Conservation (phyloP, 2,797 vertebrate genomes). For the Pseudopleuronectes americanus region DNA sequence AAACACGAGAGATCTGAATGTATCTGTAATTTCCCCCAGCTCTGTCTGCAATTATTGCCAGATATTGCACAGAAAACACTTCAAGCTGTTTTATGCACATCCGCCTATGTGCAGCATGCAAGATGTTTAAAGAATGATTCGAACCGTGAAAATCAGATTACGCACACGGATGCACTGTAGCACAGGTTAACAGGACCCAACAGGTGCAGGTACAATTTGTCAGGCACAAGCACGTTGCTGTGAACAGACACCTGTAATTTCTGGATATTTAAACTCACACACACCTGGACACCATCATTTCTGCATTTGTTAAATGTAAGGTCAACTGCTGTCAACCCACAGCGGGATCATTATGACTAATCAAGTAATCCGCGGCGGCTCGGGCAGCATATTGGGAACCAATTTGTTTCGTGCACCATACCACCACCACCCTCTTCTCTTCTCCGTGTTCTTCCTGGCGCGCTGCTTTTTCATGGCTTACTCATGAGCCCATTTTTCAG, state of each 20-base stretch:
- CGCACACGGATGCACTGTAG: not conserved
- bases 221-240: not conserved
- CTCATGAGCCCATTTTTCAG: conserved; percentile 53
- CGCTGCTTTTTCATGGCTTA: conserved; percentile 27
- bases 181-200: not conserved
- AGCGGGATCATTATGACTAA: conserved; percentile 2
- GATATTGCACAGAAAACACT: not conserved
- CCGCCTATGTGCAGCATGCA: not conserved
- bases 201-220: not conserved
- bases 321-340: not conserved
- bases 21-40: not conserved
- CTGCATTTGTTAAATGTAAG: not conserved
- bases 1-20: not conserved
- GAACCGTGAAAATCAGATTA: conserved; percentile 7
- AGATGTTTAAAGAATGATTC: not conserved
- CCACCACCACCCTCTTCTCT: not conserved
- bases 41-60: conserved; percentile 2
- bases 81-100: not conserved
- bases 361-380: conserved; percentile 1
- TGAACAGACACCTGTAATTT: conserved; percentile 4
- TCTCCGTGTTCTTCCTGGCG: conserved; percentile 4
- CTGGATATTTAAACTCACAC: not conserved
- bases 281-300: not conserved
- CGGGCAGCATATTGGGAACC: not conserved
- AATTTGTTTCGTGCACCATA: not conserved